Base-by-base conservation (phyloP, 1,140 invertebrate genomes). In the Asobara japonica region DNA sequence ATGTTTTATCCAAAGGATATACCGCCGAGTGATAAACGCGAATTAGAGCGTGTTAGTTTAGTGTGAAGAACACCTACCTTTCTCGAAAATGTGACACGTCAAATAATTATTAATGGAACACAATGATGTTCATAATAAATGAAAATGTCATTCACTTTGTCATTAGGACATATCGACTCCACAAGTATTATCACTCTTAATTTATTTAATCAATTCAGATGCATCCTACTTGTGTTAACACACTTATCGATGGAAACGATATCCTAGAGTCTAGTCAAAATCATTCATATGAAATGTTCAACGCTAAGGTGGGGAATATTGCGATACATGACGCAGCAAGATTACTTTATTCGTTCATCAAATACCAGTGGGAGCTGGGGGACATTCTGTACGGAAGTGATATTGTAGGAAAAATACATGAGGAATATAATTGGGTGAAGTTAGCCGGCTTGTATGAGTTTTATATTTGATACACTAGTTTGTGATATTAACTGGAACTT, bases 391-490 rank as follows among this genome's bases (percentile, higher is more conserved):
- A 51, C 22, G 10, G 25, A 25, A 25, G 51, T 56, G 51, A 56
- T 56, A 25, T 25, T 27, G 65, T 73, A 67, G 56, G 67, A 38
- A 31, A 62, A 71, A 65, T 76, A 66, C 8, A 22, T 38, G 76
- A 78, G 83, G 78, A 82, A 82, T 83, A 83, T 84, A 82, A 81
- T 80, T 76, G 81, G 80, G 81, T 79, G 80, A 80, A 83, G 75
- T 84, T 82, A 80, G 80, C 76, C 78, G 81, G 80, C 81, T 83
- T 85, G 80, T 83, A 82, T 84, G 82, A 82, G 83, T 85, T 85
- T 83, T 85, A 84, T 85, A 85, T 84, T 85, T 85, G 83, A 85
- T 85, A 85, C 11, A 56, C 82, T 83, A 85, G 80, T 85, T 83
- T 83, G 81, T 77, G 79, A 83, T 80, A 82, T 78, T 80, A 72